phyloP scores from a whole-genome alignment of 2,888 invertebrate genomes.

The Orthosia incerta region DNA sequence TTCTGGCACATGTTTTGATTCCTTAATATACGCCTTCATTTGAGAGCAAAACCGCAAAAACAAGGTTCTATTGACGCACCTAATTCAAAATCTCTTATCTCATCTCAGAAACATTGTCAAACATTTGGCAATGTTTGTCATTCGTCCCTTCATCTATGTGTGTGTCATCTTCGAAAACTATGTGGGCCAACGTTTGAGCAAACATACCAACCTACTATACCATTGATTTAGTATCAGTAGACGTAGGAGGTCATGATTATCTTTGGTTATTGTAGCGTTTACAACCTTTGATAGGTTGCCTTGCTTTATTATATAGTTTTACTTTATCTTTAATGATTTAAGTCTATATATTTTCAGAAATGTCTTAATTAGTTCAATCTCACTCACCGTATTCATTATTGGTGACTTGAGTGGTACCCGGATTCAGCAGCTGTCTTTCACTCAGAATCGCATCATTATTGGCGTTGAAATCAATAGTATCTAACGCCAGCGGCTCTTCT shows the following conservation, averaged over 20 bases:
- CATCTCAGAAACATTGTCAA: slow-evolving; percentile 43
- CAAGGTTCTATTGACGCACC: slow-evolving; percentile 8
- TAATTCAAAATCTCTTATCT: slow-evolving; percentile 45
- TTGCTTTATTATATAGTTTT: neutral
- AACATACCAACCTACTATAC: slow-evolving; percentile 39
- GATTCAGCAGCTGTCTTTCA: slow-evolving; percentile 78
- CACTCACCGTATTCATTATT: slow-evolving; percentile 84
- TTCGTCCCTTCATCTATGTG: slow-evolving; percentile 13
- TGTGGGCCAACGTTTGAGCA: slow-evolving; percentile 47
- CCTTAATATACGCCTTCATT: neutral
- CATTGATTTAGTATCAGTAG: slow-evolving; percentile 59
- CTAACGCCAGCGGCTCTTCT: slow-evolving; percentile 73
- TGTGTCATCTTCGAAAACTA: slow-evolving; percentile 39
- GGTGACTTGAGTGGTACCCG: slow-evolving; percentile 77
- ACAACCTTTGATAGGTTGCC: slow-evolving; percentile 28
- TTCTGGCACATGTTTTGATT: neutral
- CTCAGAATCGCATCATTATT: slow-evolving; percentile 74
- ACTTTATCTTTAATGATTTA: neutral
- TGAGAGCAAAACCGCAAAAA: slow-evolving; percentile 16
- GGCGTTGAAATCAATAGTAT: slow-evolving; percentile 71
- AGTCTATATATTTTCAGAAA: neutral
- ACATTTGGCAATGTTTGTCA: slow-evolving; percentile 58
- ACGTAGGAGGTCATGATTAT: slow-evolving; percentile 55
- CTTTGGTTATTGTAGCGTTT: slow-evolving; percentile 30
- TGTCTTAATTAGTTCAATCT: neutral